Base-by-base conservation (phyloP, 1,140 invertebrate species). In the Conus betulinus region DNA sequence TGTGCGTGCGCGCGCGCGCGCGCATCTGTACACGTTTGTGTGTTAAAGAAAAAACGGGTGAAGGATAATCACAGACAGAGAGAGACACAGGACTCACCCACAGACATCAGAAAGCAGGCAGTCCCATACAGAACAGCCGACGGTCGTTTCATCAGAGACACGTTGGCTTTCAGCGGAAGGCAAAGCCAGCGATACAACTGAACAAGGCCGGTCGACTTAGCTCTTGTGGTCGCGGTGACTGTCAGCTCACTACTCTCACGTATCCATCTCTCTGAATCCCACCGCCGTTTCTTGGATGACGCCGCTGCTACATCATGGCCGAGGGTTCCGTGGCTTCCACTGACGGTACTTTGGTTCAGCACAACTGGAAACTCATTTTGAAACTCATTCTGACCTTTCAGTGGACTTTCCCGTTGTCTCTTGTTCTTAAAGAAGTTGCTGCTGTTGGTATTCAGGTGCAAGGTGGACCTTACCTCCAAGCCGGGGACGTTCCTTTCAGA, bases 41-140 rank as follows among this genome's bases (percentile, higher is more conserved):
- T 39, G 39, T 39, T 1, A 60, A 60, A 60, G 15, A 60, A 60
- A 60, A 60, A 60, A 8, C 4, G 76, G 39, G 25, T 39, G 76
- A 78, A 39, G 39, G 39, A 39, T 0, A 39, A 39, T 39, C 39
- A 39, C 39, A 39, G 39, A 39, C 39, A 39, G 39, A 39, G 39
- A 25, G 25, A 78, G 15, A 39, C 5, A 39, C 3, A 15, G 6
- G 25, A 90, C 92, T 91, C 87, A 94, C 98, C 99, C 96, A 98
- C 97, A 97, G 99, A 98, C 2, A 98, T 99, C 52, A 99, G 96
- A 90, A 98, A 98, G 27, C 98, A 98, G 87, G 98, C 98, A 51
- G 98, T 92, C 11, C 98, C 97, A 25, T 99, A 96, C 52, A 99
- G 95, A 27, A 99, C 94, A 94, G 99, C 99, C 0, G 98, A 97